These are phyloP conservation scores for Erythrolamprus reginae DNA, from an alignment of 2,113 vertebrate genomes.

Conservation along the genomic window DNA sequence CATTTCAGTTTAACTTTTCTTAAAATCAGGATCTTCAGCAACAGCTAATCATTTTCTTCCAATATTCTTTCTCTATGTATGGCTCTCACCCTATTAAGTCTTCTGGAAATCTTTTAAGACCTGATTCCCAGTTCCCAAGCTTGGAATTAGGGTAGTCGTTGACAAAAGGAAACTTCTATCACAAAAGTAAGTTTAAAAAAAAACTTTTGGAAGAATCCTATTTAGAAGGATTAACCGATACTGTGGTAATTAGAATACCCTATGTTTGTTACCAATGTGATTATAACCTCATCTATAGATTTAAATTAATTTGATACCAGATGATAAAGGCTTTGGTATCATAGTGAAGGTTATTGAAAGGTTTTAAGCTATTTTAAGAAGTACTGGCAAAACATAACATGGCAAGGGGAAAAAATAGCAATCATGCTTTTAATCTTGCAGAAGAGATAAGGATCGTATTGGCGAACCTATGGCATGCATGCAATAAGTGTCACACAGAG, in stretches of 20 bases:
- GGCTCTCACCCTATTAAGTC: background rate
- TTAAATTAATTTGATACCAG: background rate
- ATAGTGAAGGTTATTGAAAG: background rate
- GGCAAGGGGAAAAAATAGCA: background rate
- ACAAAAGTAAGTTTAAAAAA: background rate
- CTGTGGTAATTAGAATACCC: background rate
- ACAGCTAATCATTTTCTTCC: background rate
- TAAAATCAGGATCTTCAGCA: background rate
- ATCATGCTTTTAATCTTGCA: background rate
- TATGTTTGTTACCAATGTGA: background rate
- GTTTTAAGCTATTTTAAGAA: background rate
- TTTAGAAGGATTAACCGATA: background rate
- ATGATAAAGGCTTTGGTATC: background rate
- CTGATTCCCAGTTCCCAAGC: background rate
- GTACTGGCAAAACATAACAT: background rate
- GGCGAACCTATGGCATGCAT: too few relatives aligned
- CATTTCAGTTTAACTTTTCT: background rate
- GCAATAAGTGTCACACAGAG: too few relatives aligned
- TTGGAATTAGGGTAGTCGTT: background rate
- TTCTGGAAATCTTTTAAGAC: background rate
- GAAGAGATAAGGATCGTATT: too few relatives aligned
- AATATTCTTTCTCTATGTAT: background rate
- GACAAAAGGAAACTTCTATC: background rate
- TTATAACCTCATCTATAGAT: background rate
- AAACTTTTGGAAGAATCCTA: background rate